Conservation (phyloP, 2,113 vertebrate species). For the Daboia siamensis region DNA sequence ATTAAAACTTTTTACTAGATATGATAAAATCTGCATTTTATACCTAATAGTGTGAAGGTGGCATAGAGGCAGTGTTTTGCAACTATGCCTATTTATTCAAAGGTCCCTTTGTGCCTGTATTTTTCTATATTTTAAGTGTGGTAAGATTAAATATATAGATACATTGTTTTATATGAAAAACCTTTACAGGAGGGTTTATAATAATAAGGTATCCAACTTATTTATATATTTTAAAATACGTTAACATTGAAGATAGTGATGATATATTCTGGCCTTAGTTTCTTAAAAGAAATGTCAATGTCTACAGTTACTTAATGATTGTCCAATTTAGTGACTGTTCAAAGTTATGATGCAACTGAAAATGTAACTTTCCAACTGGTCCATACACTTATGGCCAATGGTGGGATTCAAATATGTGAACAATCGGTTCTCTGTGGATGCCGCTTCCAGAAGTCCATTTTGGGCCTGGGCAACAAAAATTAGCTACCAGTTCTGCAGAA, state of each 20-base stretch:
- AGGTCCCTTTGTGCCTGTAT: not conserved
- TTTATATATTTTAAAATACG: not conserved
- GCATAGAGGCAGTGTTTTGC: too few species aligned
- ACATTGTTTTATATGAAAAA: not conserved
- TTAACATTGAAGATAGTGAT: not conserved
- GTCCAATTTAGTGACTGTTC: not conserved
- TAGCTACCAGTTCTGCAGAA: too few species aligned
- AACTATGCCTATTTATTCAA: not conserved
- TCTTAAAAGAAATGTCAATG: not conserved
- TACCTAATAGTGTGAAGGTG: not conserved
- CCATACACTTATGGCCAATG: not conserved
- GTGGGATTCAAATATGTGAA: too few species aligned
- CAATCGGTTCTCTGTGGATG: too few species aligned
- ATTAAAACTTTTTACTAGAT: too few species aligned
- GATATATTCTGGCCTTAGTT: not conserved
- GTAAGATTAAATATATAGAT: not conserved
- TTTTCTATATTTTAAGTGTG: not conserved
- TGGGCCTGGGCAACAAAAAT: too few species aligned
- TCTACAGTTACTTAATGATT: not conserved
- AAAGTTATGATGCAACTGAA: not conserved
- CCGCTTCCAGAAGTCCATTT: too few species aligned
- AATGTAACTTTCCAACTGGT: not conserved
- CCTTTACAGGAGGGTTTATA: not conserved
- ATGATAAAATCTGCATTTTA: not conserved
- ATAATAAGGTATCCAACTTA: not conserved